A percentile compares a stretch with the other conserved stretches of the same genome.
Conservation (phyloP, 2,888 invertebrate species). For the Lasioglossum morio region DNA sequence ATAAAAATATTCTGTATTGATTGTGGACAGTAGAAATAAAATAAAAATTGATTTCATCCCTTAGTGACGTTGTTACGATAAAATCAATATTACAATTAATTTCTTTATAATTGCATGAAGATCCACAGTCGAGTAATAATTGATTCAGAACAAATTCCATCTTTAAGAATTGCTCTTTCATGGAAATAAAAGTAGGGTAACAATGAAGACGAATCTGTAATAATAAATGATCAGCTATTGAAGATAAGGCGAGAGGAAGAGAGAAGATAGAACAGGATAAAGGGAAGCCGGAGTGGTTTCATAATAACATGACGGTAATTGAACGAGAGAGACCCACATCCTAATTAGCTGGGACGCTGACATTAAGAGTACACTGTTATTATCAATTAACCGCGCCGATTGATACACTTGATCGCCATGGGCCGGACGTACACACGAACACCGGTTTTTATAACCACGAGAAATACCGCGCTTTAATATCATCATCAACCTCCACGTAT, state of each 20-base stretch:
- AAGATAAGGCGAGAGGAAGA: slow-evolving; percentile 28
- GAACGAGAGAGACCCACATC: slow-evolving; percentile 78
- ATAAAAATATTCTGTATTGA: no score
- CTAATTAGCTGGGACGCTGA: slow-evolving; percentile 79
- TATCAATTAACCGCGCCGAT: slow-evolving; percentile 79
- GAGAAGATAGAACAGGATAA: slow-evolving; percentile 64
- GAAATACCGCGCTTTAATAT: slow-evolving; percentile 41
- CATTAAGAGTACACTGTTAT: slow-evolving; percentile 79
- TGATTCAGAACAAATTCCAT: background rate
- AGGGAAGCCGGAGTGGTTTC: slow-evolving; percentile 77
- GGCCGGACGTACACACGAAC: slow-evolving; percentile 56
- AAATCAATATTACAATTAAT: no score
- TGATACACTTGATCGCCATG: slow-evolving; percentile 73
- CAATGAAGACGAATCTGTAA: background rate
- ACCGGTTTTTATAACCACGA: slow-evolving; percentile 58
- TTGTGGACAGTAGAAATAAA: no score
- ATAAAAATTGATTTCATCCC: no score
- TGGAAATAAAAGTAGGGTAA: background rate
- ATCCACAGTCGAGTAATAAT: no score
- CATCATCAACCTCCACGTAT: background rate
- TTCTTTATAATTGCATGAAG: no score
- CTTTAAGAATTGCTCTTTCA: background rate
- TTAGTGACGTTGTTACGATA: no score
- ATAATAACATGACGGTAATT: slow-evolving; percentile 80
- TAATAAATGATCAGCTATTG: slow-evolving; percentile 7